These are phyloP conservation scores for Dicycla oo DNA, from an alignment of 2,888 invertebrate genomes.

Conservation along the genomic window DNA sequence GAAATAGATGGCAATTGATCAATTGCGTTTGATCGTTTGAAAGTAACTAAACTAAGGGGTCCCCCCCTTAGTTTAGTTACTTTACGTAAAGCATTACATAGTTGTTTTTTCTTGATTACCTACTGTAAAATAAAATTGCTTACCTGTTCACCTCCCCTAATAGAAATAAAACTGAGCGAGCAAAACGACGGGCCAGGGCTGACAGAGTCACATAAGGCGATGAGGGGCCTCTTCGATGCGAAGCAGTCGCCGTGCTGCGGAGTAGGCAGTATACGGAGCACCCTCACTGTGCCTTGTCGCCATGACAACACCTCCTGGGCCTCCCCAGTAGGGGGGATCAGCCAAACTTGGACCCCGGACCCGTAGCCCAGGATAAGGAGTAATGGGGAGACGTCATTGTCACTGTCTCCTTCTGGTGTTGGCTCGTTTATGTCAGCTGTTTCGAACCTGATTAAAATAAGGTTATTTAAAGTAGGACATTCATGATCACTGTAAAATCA, in stretches of 20 bases:
- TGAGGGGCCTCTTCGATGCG: slow-evolving; percentile 95
- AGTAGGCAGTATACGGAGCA: slow-evolving; percentile 95
- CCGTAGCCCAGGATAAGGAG: slow-evolving; percentile 94
- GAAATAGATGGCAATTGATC: no score
- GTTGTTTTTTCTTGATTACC: not conserved
- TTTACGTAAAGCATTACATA: not conserved
- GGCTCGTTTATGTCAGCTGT: slow-evolving; percentile 95
- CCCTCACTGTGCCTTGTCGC: slow-evolving; percentile 97
- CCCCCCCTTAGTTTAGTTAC: not conserved
- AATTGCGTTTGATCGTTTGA: no score
- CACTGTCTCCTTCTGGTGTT: slow-evolving; percentile 92
- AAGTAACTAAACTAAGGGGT: no score
- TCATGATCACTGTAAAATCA: no score
- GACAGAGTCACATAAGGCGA: slow-evolving; percentile 97
- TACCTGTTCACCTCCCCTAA: slow-evolving; percentile 95
- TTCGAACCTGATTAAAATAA: slow-evolving; percentile 92
- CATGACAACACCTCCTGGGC: slow-evolving; percentile 98
- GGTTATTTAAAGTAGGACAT: no score
- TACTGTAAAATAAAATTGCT: slow-evolving; percentile 40
- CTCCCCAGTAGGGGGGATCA: slow-evolving; percentile 96
- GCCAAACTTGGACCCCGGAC: slow-evolving; percentile 93
- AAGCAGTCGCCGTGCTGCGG: slow-evolving; percentile 94
- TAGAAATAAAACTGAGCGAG: slow-evolving; percentile 95
- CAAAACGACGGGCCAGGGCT: slow-evolving; percentile 94
- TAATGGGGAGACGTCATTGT: slow-evolving; percentile 94